Evolutionary conservation across 2,888 invertebrate genomes (phyloP).

Genomic region (Cordilura impudica): DNA sequence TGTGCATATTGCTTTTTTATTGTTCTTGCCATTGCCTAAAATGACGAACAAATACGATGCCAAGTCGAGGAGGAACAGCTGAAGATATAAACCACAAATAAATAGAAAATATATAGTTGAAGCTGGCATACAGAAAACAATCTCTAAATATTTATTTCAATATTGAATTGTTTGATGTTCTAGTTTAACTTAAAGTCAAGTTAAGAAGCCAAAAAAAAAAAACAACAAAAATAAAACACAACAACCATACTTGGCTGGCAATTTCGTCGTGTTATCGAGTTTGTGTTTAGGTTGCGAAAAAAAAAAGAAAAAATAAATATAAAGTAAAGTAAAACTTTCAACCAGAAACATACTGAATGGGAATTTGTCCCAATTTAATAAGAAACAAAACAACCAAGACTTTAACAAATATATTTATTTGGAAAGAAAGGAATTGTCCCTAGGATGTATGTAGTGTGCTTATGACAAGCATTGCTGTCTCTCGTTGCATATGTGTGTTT

Average conservation of each 20-base stretch:
- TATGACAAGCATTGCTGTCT: not conserved
- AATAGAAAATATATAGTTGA: not conserved
- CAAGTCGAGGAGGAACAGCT: not conserved
- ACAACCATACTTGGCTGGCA: constrained; percentile 34
- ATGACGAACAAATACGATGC: too few relatives aligned
- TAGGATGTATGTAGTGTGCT: constrained; percentile 3
- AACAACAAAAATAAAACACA: constrained; percentile 2
- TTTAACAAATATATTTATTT: constrained; percentile 44
- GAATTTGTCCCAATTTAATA: constrained; percentile 48
- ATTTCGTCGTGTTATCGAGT: not conserved
- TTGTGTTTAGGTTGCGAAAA: not conserved
- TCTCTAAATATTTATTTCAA: not conserved
- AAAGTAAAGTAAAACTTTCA: not conserved
- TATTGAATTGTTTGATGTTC: constrained; percentile 28
- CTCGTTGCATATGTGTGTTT: not conserved
- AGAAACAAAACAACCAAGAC: constrained; percentile 50
- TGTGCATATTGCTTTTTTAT: too few relatives aligned
- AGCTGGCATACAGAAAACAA: not conserved
- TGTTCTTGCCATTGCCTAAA: too few relatives aligned
- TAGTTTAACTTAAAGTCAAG: constrained; percentile 38
- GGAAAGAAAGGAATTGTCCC: constrained; percentile 31
- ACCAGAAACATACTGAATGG: not conserved
- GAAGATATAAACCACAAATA: too few relatives aligned
- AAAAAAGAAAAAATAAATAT: not conserved
- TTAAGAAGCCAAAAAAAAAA: constrained; percentile 51